These are phyloP conservation scores for Anorthoa munda DNA, from an alignment of 2,888 invertebrate species.

Conservation along the genomic window DNA sequence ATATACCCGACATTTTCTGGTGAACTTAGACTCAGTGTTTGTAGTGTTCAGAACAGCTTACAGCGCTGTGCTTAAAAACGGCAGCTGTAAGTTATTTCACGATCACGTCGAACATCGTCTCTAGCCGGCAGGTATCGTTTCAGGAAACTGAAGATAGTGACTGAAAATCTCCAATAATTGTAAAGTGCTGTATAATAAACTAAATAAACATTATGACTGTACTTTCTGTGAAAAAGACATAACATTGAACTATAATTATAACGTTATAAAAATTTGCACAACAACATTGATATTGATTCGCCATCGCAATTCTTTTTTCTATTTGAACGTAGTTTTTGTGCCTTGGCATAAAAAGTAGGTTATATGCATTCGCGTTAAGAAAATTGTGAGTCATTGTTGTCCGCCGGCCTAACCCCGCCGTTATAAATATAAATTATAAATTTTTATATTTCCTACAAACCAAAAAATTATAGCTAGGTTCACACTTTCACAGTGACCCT, in stretches of 20 bases:
- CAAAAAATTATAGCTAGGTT: too few relatives aligned
- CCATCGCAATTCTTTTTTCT: constrained; percentile 28
- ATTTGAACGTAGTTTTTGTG: constrained; percentile 19
- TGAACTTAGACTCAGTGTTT: not conserved
- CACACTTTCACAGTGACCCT: too few relatives aligned
- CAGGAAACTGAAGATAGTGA: constrained; percentile 22
- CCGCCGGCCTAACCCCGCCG: too few relatives aligned
- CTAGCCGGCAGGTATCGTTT: constrained; percentile 31
- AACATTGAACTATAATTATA: constrained; percentile 9
- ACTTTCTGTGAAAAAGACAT: constrained; percentile 22
- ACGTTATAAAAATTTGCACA: constrained; percentile 8
- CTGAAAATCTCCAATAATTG: constrained; percentile 39
- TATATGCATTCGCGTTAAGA: constrained; percentile 5
- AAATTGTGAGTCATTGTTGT: too few relatives aligned
- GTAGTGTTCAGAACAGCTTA: not conserved
- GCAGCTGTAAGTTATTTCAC: constrained; percentile 12
- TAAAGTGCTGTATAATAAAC: constrained; percentile 10
- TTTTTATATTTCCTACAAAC: too few relatives aligned
- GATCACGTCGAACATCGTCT: not conserved
- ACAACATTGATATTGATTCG: constrained; percentile 30
- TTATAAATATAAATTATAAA: too few relatives aligned
- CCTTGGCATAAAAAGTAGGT: constrained; percentile 39
- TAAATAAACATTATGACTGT: constrained; percentile 7
- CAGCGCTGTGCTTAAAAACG: constrained; percentile 8
- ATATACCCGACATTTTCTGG: not conserved